Base-by-base conservation (phyloP, 2,888 invertebrate species). In the Zelleria hepariella region DNA sequence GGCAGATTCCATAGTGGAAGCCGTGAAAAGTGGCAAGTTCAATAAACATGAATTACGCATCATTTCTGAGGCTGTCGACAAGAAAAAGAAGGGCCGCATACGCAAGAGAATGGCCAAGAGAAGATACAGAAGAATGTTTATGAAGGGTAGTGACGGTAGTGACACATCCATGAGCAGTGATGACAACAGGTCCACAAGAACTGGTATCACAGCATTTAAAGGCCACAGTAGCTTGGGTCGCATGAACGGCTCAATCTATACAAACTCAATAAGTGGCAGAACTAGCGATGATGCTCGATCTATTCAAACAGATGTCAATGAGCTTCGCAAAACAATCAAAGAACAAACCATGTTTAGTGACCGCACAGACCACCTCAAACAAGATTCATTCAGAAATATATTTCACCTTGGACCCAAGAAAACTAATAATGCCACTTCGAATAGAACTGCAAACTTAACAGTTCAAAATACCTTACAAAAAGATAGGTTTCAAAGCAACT, bases 111-210 rank as follows among this genome's bases (percentile, higher is more conserved):
- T 78, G 64, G 74, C 76, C 54, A 82, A 78, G 59, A 71, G 77
- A 59, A 68, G 78, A 55, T 81, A 79, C 27, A 64, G 68, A 21
- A 73, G 70, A 47, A 59, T 68, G 23, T 74, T 74, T 62, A 48
- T 74, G 0, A 82, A 76, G 68, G 65, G 67, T n/a, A n/a, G n/a
- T n/a, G n/a, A n/a, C n/a, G 83, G 72, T 18, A 82, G 83, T 71
- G 72, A 80, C 63, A 85, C 85, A 23, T 82, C 86, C 5, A 62
- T 76, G 24, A 82, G 81, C 61, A 81, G 81, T 70, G 80, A 84
- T 71, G 82, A 80, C 64, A 70, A 73, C 62, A 71, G 68, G 60
- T 82, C 83, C 1, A 64, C 64, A 24, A 73, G 67, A 64, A 77
- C 76, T 52, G 66, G 62, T 8, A 53, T 60, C n/a, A 64, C 59